A percentile compares a stretch with the other conserved stretches of the same genome.
phyloP scores from a whole-genome alignment of 2,797 vertebrate genomes.

The Pogoniulus pusillus region DNA sequence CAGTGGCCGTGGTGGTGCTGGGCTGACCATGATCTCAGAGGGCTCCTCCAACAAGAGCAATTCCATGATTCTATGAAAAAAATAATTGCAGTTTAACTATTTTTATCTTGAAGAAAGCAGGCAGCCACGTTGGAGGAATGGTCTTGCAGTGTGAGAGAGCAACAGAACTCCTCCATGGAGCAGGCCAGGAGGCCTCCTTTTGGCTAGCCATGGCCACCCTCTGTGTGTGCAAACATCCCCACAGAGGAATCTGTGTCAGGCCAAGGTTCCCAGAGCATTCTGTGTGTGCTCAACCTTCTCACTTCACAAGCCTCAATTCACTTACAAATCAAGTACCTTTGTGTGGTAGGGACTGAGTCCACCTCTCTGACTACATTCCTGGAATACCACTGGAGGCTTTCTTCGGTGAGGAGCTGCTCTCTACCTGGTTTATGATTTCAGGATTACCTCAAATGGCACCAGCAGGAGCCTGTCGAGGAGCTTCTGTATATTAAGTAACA shows the following conservation, averaged over 20 bases:
- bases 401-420: background rate
- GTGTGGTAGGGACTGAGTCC: background rate
- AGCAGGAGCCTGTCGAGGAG: background rate
- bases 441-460: background rate
- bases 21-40: too few species aligned
- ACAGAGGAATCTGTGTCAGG: background rate
- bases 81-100: background rate
- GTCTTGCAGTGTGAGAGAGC: background rate
- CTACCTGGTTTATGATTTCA: background rate
- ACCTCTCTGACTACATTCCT: background rate
- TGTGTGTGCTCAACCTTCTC: background rate
- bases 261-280: background rate
- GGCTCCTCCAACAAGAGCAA: too few species aligned
- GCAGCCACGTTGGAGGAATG: conserved; percentile 1
- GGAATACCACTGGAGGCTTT: background rate
- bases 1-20: too few species aligned
- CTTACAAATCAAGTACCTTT: conserved; percentile 3
- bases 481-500: background rate
- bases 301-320: background rate
- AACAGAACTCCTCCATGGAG: background rate
- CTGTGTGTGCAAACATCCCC: background rate
- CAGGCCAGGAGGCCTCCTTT: background rate
- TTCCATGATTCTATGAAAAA: background rate
- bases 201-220: background rate
- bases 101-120: background rate